Evolutionary conservation across 2,113 vertebrate species (phyloP).

Genomic region (Microtus pennsylvanicus): DNA sequence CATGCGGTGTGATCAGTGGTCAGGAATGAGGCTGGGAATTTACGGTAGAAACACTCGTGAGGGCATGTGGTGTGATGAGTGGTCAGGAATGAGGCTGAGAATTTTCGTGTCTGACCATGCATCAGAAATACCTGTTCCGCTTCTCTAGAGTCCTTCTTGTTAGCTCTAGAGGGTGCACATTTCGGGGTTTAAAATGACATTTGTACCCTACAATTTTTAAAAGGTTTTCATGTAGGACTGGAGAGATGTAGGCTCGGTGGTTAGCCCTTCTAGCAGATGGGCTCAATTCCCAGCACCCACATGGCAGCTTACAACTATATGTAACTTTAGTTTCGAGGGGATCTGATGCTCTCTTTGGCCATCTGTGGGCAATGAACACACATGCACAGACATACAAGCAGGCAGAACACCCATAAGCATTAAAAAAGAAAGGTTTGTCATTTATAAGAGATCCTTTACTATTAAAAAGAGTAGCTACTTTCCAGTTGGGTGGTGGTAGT

Average conservation of each 20-base stretch:
- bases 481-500: background rate
- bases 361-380: background rate
- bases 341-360: background rate
- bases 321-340: background rate
- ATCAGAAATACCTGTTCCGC: background rate
- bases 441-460: background rate
- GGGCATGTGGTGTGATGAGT: background rate
- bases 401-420: background rate
- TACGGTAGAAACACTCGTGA: background rate
- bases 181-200: slow-evolving; percentile 13
- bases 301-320: background rate
- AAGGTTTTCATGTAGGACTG: background rate
- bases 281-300: background rate
- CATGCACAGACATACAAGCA: background rate
- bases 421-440: background rate
- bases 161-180: background rate
- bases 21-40: background rate
- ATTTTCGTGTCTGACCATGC: background rate
- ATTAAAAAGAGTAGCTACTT: slow-evolving; percentile 10
- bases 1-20: background rate
- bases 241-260: background rate
- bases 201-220: background rate
- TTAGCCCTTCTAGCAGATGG: background rate
- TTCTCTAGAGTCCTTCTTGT: slow-evolving; percentile 1
- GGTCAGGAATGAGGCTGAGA: background rate